A percentile compares a stretch with the other conserved stretches of the same genome.
These are phyloP conservation scores for Drosophila birchii DNA, from an alignment of 2,888 invertebrate species.

Conservation along the genomic window DNA sequence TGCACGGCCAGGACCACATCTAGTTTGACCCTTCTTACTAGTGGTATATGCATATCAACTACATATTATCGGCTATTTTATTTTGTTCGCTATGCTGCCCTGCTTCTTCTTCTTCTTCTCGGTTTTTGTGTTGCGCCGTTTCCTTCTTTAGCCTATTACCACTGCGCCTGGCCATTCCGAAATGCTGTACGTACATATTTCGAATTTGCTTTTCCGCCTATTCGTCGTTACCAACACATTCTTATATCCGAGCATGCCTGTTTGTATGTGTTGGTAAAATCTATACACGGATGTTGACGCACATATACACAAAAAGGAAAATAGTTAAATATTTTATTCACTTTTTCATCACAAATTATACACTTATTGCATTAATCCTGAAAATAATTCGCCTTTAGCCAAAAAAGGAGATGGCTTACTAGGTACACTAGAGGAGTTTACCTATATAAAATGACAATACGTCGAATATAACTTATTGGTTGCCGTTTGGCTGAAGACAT, in stretches of 20 bases:
- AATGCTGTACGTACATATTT: constrained; percentile 72
- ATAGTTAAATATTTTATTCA: constrained; percentile 34
- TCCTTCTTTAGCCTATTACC: constrained; percentile 75
- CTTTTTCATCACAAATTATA: neutral
- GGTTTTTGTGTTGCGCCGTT: constrained; percentile 42
- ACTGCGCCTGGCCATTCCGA: constrained; percentile 69
- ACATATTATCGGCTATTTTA: constrained; percentile 76
- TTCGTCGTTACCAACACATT: constrained; percentile 64
- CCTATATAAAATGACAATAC: constrained; percentile 3
- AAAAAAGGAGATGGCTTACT: neutral
- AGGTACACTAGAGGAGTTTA: neutral
- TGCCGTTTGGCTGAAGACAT: neutral
- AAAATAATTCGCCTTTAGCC: neutral
- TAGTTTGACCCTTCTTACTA: constrained; percentile 65
- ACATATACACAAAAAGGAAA: constrained; percentile 68
- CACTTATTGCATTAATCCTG: neutral
- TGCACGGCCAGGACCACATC: constrained; percentile 34
- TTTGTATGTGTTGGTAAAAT: constrained; percentile 63
- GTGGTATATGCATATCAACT: constrained; percentile 58
- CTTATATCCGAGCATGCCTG: constrained; percentile 54
- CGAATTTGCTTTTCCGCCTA: constrained; percentile 62
- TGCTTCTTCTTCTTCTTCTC: constrained; percentile 57
- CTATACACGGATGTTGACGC: constrained; percentile 70
- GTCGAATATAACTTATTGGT: constrained; percentile 5
- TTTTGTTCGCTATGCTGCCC: constrained; percentile 62